Evolutionary conservation across 1,140 invertebrate species (phyloP).

Genomic region (Diachasma alloeum): DNA sequence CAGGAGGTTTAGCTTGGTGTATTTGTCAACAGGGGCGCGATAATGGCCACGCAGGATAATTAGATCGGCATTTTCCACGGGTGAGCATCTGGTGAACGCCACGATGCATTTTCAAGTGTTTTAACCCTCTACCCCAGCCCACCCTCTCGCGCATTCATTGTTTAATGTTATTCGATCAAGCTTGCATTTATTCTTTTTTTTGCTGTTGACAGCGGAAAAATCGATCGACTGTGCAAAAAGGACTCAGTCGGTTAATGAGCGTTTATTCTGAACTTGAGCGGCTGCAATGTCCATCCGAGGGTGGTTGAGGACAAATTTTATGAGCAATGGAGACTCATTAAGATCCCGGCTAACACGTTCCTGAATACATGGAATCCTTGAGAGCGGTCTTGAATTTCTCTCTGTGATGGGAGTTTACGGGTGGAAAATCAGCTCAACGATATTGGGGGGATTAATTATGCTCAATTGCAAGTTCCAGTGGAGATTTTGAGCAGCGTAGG

Average conservation of each 20-base stretch:
- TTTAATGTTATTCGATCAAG: neutral
- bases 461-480: neutral
- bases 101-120: conserved; percentile 19
- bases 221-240: neutral
- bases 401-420: neutral
- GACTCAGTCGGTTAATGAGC: neutral
- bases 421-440: neutral
- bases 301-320: neutral
- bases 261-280: neutral
- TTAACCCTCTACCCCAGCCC: neutral
- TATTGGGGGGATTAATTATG: conserved; percentile 16
- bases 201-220: neutral
- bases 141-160: neutral
- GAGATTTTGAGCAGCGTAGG: neutral
- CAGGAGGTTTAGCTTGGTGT: conserved; percentile 22
- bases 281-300: neutral
- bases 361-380: neutral
- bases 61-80: conserved; percentile 38
- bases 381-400: neutral
- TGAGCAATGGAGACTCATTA: conserved; percentile 22
- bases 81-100: conserved; percentile 14
- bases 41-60: conserved; percentile 51
- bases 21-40: conserved; percentile 45
- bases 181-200: neutral
- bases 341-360: neutral